A percentile compares a stretch with the other conserved stretches of the same genome.
Conservation (phyloP, 2,888 invertebrate species). For the Eucriotettix oculatus region DNA sequence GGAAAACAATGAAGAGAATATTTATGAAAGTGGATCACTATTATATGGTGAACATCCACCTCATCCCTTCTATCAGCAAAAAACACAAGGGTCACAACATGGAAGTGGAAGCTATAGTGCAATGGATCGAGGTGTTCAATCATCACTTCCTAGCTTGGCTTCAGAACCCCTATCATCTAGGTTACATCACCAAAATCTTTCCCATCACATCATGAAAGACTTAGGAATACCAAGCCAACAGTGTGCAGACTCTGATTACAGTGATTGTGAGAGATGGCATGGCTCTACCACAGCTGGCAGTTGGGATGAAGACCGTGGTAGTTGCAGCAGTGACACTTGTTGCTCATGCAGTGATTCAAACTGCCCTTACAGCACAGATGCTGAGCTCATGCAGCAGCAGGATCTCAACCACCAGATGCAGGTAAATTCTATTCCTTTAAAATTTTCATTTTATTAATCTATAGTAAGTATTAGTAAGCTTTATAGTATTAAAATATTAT, state of each 20-base stretch:
- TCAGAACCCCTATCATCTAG: conserved; percentile 2
- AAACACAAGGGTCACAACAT: background rate
- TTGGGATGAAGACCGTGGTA: conserved; percentile 10
- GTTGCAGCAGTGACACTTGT: conserved; percentile 30
- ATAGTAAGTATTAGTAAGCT: no score
- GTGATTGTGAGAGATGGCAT: conserved; percentile 10
- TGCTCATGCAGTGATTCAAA: conserved; percentile 47
- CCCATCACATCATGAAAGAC: background rate
- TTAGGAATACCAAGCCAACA: background rate
- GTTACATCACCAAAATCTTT: conserved; percentile 1
- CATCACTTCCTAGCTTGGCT: conserved; percentile 26
- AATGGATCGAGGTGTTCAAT: conserved; percentile 32
- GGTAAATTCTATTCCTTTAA: no score
- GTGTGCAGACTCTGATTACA: background rate
- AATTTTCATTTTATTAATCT: background rate
- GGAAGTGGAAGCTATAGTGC: conserved; percentile 10
- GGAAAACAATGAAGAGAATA: conserved; percentile 3
- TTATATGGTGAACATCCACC: conserved; percentile 4
- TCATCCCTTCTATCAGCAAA: background rate
- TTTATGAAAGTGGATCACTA: conserved; percentile 11
- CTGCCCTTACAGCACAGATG: conserved; percentile 33
- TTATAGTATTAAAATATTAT: no score
- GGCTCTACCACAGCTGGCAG: conserved; percentile 6
- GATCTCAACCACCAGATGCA: no score
- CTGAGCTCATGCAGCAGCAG: background rate